Evolutionary conservation across 2,888 invertebrate genomes (phyloP).

Genomic region (Cosmia trapezina): DNA sequence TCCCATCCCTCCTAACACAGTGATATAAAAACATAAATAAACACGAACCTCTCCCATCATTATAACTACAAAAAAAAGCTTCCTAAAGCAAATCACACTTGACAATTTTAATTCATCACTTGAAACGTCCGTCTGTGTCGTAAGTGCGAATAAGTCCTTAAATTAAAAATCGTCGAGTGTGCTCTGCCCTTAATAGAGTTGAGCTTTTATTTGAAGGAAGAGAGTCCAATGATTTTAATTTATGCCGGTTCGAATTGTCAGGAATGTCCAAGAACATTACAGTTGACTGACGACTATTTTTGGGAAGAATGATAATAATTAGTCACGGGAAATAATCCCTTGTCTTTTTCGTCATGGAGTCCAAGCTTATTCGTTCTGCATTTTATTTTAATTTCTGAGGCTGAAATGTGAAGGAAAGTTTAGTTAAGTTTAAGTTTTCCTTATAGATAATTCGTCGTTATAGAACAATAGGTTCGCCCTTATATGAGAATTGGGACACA

Average conservation of each 20-base stretch:
- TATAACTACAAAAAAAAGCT: slow-evolving; percentile 18
- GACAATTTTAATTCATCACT: slow-evolving; percentile 52
- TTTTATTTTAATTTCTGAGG: slow-evolving; percentile 3
- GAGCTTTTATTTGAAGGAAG: slow-evolving; percentile 54
- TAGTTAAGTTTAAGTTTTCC: neutral
- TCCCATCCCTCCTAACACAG: neutral
- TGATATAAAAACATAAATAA: slow-evolving; percentile 11
- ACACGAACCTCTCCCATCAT: slow-evolving; percentile 5
- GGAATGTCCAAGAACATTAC: slow-evolving; percentile 40
- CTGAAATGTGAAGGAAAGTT: neutral
- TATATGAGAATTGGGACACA: neutral
- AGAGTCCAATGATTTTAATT: slow-evolving; percentile 54
- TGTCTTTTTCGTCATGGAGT: slow-evolving; percentile 1
- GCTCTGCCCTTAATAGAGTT: slow-evolving; percentile 50
- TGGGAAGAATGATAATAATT: slow-evolving; percentile 32
- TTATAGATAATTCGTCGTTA: neutral
- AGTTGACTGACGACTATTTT: slow-evolving; percentile 39
- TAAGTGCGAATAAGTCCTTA: slow-evolving; percentile 50
- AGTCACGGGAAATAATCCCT: neutral
- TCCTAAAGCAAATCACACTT: slow-evolving; percentile 34
- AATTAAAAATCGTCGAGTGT: slow-evolving; percentile 57
- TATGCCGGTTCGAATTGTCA: slow-evolving; percentile 46
- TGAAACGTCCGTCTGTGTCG: slow-evolving; percentile 36
- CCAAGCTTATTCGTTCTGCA: neutral
- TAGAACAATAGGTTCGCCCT: neutral